Conservation (phyloP, 35 echinoderm and acorn worm genomes). For the Holothuria glaberrima region DNA sequence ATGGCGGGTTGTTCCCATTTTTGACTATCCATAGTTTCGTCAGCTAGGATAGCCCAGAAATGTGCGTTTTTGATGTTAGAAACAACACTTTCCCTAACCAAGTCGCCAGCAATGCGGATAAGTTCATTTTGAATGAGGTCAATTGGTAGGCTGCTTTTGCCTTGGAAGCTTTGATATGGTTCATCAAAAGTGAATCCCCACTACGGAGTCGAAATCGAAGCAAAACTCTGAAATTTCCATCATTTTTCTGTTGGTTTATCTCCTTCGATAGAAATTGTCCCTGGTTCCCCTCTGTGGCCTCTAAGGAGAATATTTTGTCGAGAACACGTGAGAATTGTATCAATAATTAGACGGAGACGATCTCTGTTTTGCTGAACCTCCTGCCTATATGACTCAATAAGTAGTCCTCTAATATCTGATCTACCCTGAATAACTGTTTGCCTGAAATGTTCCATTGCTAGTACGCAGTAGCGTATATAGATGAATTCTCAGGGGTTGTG, state of each 20-base stretch:
- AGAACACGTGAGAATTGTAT: constrained; percentile 12
- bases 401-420: background rate
- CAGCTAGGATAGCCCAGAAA: constrained; percentile 15
- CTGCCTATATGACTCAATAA: too few species aligned
- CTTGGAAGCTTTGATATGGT: background rate
- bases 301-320: background rate
- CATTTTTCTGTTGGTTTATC: constrained; percentile 20
- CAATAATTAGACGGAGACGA: constrained; percentile 11
- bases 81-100: constrained; percentile 11
- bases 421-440: too few species aligned
- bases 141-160: background rate
- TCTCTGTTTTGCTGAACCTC: background rate
- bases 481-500: too few species aligned
- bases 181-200: constrained; percentile 10
- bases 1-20: background rate
- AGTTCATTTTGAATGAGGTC: constrained; percentile 9
- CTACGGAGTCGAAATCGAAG: constrained; percentile 1
- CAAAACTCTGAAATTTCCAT: constrained; percentile 22
- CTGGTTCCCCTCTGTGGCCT: constrained; percentile 1
- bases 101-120: background rate
- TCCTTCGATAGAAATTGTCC: constrained; percentile 1
- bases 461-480: too few species aligned
- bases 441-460: too few species aligned
- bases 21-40: constrained; percentile 18
- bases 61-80: background rate